Conservation (phyloP, 30 jellyfish, hydroid and myxozoan genomes). For the Aurelia sp. region DNA sequence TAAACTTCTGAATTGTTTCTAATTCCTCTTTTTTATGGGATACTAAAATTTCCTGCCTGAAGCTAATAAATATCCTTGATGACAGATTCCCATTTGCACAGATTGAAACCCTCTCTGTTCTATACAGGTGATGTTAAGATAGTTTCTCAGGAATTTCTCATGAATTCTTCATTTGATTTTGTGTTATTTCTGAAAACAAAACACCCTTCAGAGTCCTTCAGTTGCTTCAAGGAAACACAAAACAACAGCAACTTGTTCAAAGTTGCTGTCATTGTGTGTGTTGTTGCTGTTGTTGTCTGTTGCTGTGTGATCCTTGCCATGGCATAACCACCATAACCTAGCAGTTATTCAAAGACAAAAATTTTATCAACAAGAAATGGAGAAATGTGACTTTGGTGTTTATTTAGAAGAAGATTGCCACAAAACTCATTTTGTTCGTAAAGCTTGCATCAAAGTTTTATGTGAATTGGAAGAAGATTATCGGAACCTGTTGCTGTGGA, state of each 20-base stretch:
- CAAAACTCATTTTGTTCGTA: slow-evolving; percentile 7
- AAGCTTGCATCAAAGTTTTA: neutral
- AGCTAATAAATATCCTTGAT: neutral
- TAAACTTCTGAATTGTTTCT: neutral
- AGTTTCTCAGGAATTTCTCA: neutral
- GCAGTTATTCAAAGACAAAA: neutral
- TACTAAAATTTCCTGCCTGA: neutral
- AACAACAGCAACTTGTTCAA: too few relatives aligned
- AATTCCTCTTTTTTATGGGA: neutral
- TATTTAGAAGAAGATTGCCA: slow-evolving; percentile 10
- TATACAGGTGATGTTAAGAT: neutral
- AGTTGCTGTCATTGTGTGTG: too few relatives aligned
- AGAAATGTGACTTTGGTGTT: neutral
- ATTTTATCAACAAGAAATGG: neutral
- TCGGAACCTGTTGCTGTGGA: slow-evolving; percentile 1
- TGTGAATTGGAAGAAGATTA: slow-evolving; percentile 1
- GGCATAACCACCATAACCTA: neutral
- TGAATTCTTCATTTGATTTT: neutral
- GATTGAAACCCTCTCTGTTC: neutral
- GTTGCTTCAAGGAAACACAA: neutral
- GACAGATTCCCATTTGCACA: neutral
- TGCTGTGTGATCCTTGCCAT: too few relatives aligned
- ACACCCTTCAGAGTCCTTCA: too few relatives aligned
- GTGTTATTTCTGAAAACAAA: too few relatives aligned
- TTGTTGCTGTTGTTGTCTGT: too few relatives aligned